Conservation (phyloP, 2,113 vertebrate species). For the Psephotus haematonotus region DNA sequence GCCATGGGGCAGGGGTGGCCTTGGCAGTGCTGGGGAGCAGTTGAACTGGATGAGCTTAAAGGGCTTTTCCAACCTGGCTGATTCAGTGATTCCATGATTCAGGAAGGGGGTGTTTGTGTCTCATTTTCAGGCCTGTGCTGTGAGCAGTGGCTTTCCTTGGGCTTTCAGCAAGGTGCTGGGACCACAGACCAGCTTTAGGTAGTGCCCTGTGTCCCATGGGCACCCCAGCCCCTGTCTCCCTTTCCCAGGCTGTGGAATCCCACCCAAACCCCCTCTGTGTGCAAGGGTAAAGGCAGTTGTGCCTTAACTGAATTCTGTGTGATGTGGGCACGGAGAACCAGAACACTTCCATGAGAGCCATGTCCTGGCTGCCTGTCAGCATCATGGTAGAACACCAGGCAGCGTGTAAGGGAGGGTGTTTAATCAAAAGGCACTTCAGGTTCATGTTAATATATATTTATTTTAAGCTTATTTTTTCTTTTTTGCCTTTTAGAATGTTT, state of each 20-base stretch:
- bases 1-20: background rate
- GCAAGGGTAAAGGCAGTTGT: accelerated
- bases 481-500: background rate
- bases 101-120: background rate
- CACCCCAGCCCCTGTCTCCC: background rate
- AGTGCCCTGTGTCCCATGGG: background rate
- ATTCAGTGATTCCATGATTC: background rate
- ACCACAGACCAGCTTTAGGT: background rate
- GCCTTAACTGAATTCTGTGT: background rate
- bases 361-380: background rate
- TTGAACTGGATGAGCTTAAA: background rate
- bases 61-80: background rate
- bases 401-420: too few relatives aligned
- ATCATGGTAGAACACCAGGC: background rate
- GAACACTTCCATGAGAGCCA: accelerated
- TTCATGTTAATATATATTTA: too few relatives aligned
- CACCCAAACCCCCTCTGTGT: accelerated
- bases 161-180: background rate
- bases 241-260: background rate
- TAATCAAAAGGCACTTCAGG: background rate
- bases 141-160: background rate
- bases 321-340: background rate
- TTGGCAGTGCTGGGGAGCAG: background rate
- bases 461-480: background rate
- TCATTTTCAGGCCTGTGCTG: background rate